Conservation (phyloP, 2,113 vertebrate species). For the Myodes glareolus region DNA sequence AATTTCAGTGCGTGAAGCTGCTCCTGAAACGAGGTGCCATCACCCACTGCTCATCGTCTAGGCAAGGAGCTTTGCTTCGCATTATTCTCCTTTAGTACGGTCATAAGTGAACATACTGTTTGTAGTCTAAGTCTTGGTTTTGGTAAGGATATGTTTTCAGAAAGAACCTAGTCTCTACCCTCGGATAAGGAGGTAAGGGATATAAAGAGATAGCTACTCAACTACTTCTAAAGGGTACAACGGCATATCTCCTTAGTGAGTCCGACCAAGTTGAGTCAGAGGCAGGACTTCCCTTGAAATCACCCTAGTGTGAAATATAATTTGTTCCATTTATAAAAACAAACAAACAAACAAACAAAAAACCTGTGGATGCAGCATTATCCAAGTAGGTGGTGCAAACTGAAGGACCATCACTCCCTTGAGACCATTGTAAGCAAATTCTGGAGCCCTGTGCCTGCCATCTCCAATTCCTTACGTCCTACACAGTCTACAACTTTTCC, state of each 20-base stretch:
- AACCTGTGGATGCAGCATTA: neutral
- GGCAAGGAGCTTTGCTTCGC: neutral
- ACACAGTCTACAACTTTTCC: neutral
- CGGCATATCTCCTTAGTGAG: neutral
- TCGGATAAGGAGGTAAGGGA: neutral
- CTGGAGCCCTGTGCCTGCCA: neutral
- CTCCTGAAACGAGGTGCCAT: neutral
- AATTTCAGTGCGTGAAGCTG: neutral
- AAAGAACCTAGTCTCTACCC: neutral
- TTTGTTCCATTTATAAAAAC: constrained; percentile 17
- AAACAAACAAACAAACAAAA: no score
- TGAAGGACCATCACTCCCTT: neutral
- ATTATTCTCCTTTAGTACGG: neutral
- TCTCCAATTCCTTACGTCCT: neutral
- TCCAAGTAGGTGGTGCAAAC: neutral
- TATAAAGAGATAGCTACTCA: neutral
- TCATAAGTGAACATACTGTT: neutral
- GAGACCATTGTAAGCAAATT: neutral
- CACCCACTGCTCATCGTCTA: neutral
- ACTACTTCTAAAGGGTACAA: neutral
- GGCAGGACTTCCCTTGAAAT: neutral
- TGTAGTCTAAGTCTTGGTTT: constrained; percentile 6
- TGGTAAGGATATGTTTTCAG: neutral
- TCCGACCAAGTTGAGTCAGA: neutral
- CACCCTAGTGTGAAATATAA: neutral